A percentile compares a stretch with the other conserved stretches of the same genome.
phyloP scores from a whole-genome alignment of 2,888 invertebrate species.

The Pseudolycoriella hygida region DNA sequence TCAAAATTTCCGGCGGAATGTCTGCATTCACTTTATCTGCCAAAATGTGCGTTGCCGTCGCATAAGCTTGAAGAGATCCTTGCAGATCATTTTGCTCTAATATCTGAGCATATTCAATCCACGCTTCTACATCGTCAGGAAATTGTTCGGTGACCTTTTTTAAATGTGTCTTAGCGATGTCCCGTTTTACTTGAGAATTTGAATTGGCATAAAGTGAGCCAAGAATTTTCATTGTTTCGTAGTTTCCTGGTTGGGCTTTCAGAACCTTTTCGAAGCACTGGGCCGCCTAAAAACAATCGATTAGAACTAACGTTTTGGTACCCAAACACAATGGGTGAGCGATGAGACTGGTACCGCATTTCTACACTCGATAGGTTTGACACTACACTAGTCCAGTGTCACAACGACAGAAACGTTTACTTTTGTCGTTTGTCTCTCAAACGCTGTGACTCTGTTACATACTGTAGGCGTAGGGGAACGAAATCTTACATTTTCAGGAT shows the following conservation, averaged over 20 bases:
- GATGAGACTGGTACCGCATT: too few species aligned
- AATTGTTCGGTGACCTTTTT: constrained; percentile 93
- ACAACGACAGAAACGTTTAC: too few species aligned
- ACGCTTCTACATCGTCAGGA: constrained; percentile 96
- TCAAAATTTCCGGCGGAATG: constrained; percentile 92
- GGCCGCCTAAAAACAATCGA: constrained; percentile 80
- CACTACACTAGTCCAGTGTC: too few species aligned
- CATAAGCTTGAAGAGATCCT: constrained; percentile 81
- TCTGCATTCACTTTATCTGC: constrained; percentile 86
- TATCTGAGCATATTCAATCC: constrained; percentile 98
- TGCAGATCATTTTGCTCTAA: constrained; percentile 85
- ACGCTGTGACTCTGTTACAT: too few species aligned
- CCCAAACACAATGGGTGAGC: too few species aligned
- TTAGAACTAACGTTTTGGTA: too few species aligned
- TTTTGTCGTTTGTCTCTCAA: too few species aligned
- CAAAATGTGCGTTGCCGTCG: constrained; percentile 80
- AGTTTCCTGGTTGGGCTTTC: constrained; percentile 93
- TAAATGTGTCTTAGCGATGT: constrained; percentile 83
- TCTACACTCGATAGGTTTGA: too few species aligned
- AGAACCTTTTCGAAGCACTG: constrained; percentile 97
- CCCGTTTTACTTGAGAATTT: constrained; percentile 72
- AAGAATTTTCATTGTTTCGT: constrained; percentile 98
- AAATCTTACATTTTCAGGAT: constrained; percentile 83
- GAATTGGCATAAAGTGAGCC: constrained; percentile 92
- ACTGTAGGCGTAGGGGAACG: too few species aligned